Conservation (phyloP, 2,797 vertebrate species). For the Anabacerthia variegaticeps region DNA sequence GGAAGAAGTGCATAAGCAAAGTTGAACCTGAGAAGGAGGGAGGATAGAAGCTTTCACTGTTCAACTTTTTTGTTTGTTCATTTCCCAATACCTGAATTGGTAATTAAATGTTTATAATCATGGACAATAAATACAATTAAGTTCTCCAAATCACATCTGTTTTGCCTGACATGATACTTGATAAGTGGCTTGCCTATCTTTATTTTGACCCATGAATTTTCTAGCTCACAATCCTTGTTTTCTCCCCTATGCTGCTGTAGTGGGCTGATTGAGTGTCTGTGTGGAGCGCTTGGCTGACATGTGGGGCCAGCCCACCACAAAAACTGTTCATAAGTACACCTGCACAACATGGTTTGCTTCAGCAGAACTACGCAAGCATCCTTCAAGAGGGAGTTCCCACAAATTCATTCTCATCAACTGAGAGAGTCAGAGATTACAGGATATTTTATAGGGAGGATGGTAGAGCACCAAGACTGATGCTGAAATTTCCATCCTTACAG, state of each 20-base stretch:
- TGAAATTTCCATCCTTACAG: background rate
- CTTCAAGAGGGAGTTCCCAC: background rate
- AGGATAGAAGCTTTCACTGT: background rate
- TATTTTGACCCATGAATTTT: background rate
- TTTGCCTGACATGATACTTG: background rate
- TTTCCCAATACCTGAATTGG: background rate
- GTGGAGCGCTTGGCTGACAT: background rate
- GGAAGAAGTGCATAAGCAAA: background rate
- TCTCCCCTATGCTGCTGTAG: background rate
- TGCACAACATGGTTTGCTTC: background rate
- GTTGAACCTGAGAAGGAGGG: background rate
- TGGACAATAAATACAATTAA: background rate
- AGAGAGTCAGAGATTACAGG: background rate
- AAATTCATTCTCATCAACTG: background rate
- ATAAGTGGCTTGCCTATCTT: background rate
- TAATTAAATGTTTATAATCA: background rate
- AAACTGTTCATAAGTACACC: background rate
- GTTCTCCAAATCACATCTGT: background rate
- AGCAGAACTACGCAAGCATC: background rate
- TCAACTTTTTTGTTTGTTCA: background rate
- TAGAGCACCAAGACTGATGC: background rate
- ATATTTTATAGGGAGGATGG: background rate
- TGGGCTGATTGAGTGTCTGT: background rate
- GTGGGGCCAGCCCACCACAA: background rate
- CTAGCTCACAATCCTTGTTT: background rate